Evolutionary conservation across 1,140 invertebrate species (phyloP).

Genomic region (Bathynomus jamesi): DNA sequence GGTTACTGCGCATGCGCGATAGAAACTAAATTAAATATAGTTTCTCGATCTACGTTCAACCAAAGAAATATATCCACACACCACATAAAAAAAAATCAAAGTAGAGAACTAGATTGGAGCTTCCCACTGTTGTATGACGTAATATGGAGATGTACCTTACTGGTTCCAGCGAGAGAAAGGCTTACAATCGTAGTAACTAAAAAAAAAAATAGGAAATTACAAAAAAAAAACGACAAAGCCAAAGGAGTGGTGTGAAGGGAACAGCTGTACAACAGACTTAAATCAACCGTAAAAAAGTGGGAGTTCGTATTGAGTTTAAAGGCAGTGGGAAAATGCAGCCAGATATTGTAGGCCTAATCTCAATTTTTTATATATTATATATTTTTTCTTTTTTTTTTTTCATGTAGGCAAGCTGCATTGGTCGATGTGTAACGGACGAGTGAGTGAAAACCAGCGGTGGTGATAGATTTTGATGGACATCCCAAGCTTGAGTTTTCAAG

Average conservation of each 20-base stretch:
- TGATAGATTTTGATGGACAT: not conserved
- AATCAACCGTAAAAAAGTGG: not conserved
- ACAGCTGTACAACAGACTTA: not conserved
- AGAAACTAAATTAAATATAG: too few relatives aligned
- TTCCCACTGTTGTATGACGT: too few relatives aligned
- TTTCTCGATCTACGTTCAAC: too few relatives aligned
- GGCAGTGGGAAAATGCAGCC: not conserved
- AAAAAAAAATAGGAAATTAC: not conserved
- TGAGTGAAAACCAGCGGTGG: not conserved
- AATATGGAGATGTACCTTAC: slow-evolving; percentile 1
- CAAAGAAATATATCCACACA: too few relatives aligned
- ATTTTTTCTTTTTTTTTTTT: not conserved
- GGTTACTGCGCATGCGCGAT: too few relatives aligned
- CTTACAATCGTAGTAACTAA: not conserved
- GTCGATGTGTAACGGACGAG: not conserved
- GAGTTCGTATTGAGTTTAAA: slow-evolving; percentile 1
- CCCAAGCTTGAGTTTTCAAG: not conserved
- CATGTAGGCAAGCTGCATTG: not conserved
- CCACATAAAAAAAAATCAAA: too few relatives aligned
- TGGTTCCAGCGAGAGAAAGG: not conserved
- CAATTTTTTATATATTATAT: not conserved
- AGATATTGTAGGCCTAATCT: slow-evolving; percentile 1
- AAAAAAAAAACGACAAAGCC: not conserved
- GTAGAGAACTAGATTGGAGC: too few relatives aligned
- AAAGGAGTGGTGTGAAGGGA: not conserved